A percentile compares a stretch with the other conserved stretches of the same genome.
These are phyloP conservation scores for Pyrrhia umbra DNA, from an alignment of 2,888 invertebrate species.

Conservation along the genomic window DNA sequence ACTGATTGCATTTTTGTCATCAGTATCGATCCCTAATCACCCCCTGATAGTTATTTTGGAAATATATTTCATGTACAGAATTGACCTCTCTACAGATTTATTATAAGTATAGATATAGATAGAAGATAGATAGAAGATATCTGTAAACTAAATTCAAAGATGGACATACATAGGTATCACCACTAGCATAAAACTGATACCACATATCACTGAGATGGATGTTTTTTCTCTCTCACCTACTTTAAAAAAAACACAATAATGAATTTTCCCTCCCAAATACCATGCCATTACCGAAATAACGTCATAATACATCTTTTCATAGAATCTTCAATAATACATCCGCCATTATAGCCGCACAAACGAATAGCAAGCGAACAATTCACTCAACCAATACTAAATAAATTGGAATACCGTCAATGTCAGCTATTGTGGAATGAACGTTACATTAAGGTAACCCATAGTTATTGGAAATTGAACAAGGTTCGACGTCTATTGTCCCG, in stretches of 20 bases:
- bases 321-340: conserved; percentile 47
- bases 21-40: too few species aligned
- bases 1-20: too few species aligned
- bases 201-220: too few species aligned
- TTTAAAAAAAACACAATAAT: conserved; percentile 5
- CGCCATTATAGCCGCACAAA: conserved; percentile 52
- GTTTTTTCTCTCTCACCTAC: not conserved
- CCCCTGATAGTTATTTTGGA: too few species aligned
- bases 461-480: conserved; percentile 66
- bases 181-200: too few species aligned
- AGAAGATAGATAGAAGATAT: too few species aligned
- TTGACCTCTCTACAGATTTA: too few species aligned
- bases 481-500: conserved; percentile 62
- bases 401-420: conserved; percentile 60
- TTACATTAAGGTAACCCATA: conserved; percentile 57
- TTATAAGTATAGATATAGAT: too few species aligned
- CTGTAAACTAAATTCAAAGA: too few species aligned
- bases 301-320: conserved; percentile 38
- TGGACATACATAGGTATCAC: too few species aligned
- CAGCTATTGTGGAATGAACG: conserved; percentile 50
- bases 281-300: conserved; percentile 34
- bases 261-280: conserved; percentile 22
- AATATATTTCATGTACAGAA: too few species aligned
- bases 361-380: conserved; percentile 48
- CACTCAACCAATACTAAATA: conserved; percentile 52